Conservation (phyloP, 2,888 invertebrate species). For the Cenopis cana region DNA sequence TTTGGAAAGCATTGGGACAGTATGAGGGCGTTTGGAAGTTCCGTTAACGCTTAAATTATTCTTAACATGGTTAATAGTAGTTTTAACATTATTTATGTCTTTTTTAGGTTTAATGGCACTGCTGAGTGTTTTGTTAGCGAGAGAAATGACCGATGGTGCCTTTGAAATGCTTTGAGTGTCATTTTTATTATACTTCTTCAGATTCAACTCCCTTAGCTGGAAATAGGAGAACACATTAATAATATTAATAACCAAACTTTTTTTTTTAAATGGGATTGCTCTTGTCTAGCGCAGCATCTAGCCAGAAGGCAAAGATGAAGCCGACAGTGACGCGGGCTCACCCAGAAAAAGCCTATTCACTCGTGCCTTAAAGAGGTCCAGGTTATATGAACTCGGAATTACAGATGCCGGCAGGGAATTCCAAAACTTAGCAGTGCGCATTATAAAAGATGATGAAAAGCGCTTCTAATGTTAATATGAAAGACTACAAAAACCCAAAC, state of each 20-base stretch:
- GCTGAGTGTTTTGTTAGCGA: constrained; percentile 15
- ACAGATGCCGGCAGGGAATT: too few relatives aligned
- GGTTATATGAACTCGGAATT: too few relatives aligned
- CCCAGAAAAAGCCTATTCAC: too few relatives aligned
- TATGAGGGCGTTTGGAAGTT: constrained; percentile 53
- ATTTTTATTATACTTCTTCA: constrained; percentile 67
- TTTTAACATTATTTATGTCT: constrained; percentile 46
- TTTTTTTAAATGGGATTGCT: too few relatives aligned
- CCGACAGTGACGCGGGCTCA: too few relatives aligned
- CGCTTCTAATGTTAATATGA: too few relatives aligned
- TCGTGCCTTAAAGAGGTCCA: too few relatives aligned
- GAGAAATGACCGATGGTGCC: constrained; percentile 14
- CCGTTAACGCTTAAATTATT: constrained; percentile 55
- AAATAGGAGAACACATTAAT: constrained; percentile 45
- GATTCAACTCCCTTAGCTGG: constrained; percentile 71
- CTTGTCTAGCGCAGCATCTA: too few relatives aligned
- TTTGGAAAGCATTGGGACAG: constrained; percentile 50
- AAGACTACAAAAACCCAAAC: neutral
- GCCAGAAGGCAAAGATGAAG: too few relatives aligned
- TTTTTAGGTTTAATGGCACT: constrained; percentile 48
- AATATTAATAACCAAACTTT: neutral
- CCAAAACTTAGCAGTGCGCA: too few relatives aligned
- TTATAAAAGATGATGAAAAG: too few relatives aligned
- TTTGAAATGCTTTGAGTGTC: constrained; percentile 27
- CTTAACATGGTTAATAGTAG: constrained; percentile 41